Evolutionary conservation across 2,888 invertebrate species (phyloP), one percentile per base, ranked within the genome.

Genomic region (Charanyca ferruginea): DNA sequence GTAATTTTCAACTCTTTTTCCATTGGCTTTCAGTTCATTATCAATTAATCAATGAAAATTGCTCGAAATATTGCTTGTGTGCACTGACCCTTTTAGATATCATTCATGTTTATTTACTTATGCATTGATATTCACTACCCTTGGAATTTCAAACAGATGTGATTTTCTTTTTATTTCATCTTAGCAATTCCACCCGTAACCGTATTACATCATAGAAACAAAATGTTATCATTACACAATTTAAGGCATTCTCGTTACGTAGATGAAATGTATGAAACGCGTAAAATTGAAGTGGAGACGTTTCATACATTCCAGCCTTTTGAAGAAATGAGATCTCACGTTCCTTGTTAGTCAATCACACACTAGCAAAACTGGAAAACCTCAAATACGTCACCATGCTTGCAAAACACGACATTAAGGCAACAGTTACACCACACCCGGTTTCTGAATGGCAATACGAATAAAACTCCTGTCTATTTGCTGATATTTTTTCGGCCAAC

Each of bases 241-340:
- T 38, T 13, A 53, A 23, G 35, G 20, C 47, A 41, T 52, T 22
- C 42, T 47, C 22, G 13, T 45, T 28, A 23, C 13, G 35, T 25
- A n/a, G 6, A 9, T 20, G n/a, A 41, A 38, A 42, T 57, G 42
- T 47, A 54, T 44, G 51, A 42, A 58, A 47, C 77, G 32, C 72
- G 47, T 52, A 20, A 32, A 70, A 28, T 48, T 52, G 22, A 18
- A 59, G 16, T 55, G 22, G 20, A 28, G 38, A 58, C 53, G 16
- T 59, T 49, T 64, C 23, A 58, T 57, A 61, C 47, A 48, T 58
- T 51, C 23, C 45, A 60, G 44, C 20, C 47, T 42, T 62, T 68
- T 49, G 7, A 42, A 51, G 44, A 45, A 45, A 55, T 70, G 71
- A 76, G 73, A 77, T 73, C 71, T 60, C 51, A 63, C 45, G 13